These are phyloP conservation scores for Colletes gigas DNA, from an alignment of 1,140 invertebrate species.

Conservation along the genomic window DNA sequence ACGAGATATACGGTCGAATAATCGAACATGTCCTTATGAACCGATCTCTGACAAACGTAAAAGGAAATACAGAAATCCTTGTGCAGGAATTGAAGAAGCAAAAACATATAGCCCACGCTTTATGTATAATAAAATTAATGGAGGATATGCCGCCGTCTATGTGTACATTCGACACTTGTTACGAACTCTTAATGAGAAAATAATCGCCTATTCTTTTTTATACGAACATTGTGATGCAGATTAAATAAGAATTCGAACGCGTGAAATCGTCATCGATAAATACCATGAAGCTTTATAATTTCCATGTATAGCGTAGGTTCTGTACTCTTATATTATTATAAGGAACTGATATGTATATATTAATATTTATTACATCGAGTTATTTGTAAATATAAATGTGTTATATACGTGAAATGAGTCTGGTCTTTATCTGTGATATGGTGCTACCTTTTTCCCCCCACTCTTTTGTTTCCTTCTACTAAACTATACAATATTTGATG, in stretches of 20 bases:
- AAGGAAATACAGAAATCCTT: slow-evolving; percentile 71
- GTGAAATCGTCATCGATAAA: too few species aligned
- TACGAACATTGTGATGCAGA: slow-evolving; percentile 34
- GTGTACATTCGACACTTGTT: slow-evolving; percentile 75
- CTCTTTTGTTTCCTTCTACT: too few species aligned
- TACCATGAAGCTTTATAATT: not conserved
- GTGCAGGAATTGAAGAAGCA: slow-evolving; percentile 72
- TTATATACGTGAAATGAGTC: slow-evolving; percentile 5
- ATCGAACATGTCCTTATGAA: slow-evolving; percentile 75
- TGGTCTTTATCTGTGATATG: too few species aligned
- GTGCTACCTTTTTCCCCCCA: too few species aligned
- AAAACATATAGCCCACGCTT: slow-evolving; percentile 73
- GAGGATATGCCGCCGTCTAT: slow-evolving; percentile 73
- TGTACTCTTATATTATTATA: too few species aligned
- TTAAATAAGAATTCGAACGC: not conserved
- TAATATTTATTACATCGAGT: slow-evolving; percentile 24
- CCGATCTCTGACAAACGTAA: slow-evolving; percentile 68
- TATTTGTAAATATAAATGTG: slow-evolving; percentile 36
- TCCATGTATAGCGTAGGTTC: not conserved
- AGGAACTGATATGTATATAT: slow-evolving; percentile 27
- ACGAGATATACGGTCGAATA: slow-evolving; percentile 74
- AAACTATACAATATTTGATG: too few species aligned
- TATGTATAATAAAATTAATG: slow-evolving; percentile 74
- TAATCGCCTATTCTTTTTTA: slow-evolving; percentile 52
- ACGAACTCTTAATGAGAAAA: slow-evolving; percentile 69